Evolutionary conservation across 2,113 vertebrate genomes (phyloP).

Genomic region (Rhegmatorhina hoffmannsi): DNA sequence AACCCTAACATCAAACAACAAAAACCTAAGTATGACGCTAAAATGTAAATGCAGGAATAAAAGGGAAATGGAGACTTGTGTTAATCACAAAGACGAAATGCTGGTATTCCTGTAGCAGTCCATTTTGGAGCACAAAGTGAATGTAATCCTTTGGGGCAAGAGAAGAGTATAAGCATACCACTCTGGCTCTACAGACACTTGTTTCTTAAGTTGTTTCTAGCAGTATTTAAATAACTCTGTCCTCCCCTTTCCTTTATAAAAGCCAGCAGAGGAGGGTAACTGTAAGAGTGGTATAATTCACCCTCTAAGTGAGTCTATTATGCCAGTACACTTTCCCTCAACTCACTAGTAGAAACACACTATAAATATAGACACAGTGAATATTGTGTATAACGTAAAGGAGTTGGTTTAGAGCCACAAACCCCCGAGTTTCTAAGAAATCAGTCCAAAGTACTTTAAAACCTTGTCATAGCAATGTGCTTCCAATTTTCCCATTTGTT

Average conservation of each 20-base stretch:
- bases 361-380: background rate
- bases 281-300: background rate
- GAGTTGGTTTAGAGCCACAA: background rate
- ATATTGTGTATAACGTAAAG: background rate
- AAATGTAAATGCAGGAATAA: background rate
- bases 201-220: background rate
- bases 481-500: background rate
- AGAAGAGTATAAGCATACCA: background rate
- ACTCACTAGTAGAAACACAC: background rate
- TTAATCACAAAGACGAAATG: background rate
- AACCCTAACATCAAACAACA: too few relatives aligned
- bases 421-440: background rate
- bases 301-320: background rate
- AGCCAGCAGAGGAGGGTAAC: background rate
- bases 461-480: background rate
- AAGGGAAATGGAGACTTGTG: background rate
- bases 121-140: background rate
- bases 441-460: background rate
- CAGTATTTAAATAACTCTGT: background rate
- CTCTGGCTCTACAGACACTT: background rate
- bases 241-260: background rate
- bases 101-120: background rate
- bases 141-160: rapidly evolving
- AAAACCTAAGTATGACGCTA: background rate
- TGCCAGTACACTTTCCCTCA: background rate